These are phyloP conservation scores for Pelusios castaneus DNA, from an alignment of 2,113 vertebrate species.

Conservation along the genomic window DNA sequence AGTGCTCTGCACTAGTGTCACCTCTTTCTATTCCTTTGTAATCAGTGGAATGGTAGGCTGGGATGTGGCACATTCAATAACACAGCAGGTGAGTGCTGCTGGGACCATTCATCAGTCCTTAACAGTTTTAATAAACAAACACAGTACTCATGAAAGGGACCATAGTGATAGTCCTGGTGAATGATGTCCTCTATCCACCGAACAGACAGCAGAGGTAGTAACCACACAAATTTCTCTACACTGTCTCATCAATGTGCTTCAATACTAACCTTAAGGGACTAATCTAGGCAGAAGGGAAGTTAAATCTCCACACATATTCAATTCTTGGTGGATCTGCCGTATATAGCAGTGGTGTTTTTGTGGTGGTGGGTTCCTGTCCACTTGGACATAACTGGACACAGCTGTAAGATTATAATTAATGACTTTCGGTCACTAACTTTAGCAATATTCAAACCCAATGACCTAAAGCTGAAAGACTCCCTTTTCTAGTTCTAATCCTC, in stretches of 20 bases:
- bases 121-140: neutral
- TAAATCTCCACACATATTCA: neutral
- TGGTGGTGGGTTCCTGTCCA: neutral
- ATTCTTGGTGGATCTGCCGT: neutral
- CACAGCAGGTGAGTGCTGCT: neutral
- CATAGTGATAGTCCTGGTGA: neutral
- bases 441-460: neutral
- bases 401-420: neutral
- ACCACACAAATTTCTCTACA: neutral
- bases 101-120: neutral
- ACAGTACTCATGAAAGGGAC: neutral
- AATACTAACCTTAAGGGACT: neutral
- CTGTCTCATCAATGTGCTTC: neutral
- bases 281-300: neutral
- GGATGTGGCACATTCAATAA: neutral
- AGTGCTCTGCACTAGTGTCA: neutral
- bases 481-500: neutral
- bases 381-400: neutral
- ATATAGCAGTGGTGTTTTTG: neutral
- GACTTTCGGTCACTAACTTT: neutral
- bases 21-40: conserved; percentile 22
- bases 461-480: neutral
- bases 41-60: neutral
- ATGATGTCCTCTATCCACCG: neutral
- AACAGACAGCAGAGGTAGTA: rapidly evolving